Base-by-base conservation (phyloP, 2,888 invertebrate genomes). In the Willowsia nigromaculata region DNA sequence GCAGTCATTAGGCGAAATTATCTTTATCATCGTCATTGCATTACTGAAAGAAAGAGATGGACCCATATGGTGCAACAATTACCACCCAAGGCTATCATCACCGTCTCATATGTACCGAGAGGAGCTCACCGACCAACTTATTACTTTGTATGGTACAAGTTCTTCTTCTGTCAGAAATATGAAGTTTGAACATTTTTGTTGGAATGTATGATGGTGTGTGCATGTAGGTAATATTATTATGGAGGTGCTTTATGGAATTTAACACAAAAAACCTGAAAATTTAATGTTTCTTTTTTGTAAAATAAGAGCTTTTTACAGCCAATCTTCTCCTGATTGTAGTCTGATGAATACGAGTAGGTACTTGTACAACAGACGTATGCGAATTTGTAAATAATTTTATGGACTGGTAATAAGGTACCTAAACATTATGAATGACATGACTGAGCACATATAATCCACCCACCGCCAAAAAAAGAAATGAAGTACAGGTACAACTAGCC, bases 1-100 rank as follows among this genome's bases (percentile, higher is more conserved):
- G 78, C 87, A 91, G 89, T 91, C 91, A 91, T 91, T 91, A 91
- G 85, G 78, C 85, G 85, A 91, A 91, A 91, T 91, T 89, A 91
- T 91, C 88, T 90, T 62, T 85, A 86, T 82, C 82, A 74, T 68
- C 37, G 59, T 59, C 74, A 74, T 74, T 56, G 59, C 74, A 74
- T 59, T 83, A 50, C 83, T 83, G 25, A 50, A 47, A 47, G 22
- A 43, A 25, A 83, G 33, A 74, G 62, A 50, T 85, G 89, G 87
- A 87, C 88, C 89, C 91, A 91, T 90, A 91, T 89, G 90, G 91
- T 82, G 87, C 76, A 89, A 87, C 89, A 90, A 90, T 90, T 90
- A 90, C 90, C 90, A 90, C 91, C 91, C 89, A 91, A 86, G 88
- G 91, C 84, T 89, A 85, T 85, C 74, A 85, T 89, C 84, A 78